These are phyloP conservation scores for Ectemnius lituratus DNA, from an alignment of 2,888 invertebrate genomes.

Conservation along the genomic window DNA sequence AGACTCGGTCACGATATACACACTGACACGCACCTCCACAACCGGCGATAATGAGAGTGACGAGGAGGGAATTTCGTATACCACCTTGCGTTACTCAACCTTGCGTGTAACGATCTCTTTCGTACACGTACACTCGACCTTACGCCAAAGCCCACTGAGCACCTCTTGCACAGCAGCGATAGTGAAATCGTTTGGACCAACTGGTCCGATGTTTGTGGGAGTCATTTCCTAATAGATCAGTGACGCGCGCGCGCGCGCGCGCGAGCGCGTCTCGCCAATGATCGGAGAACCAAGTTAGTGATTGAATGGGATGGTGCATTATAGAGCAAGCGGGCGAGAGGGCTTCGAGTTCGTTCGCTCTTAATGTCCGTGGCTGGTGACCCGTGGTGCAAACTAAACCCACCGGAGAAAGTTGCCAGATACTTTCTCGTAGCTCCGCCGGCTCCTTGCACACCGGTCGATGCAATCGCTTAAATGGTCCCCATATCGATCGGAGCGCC, in stretches of 20 bases:
- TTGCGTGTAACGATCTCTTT: conserved; percentile 42
- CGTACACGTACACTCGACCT: conserved; percentile 33
- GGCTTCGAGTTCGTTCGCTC: conserved; percentile 62
- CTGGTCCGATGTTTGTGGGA: no score
- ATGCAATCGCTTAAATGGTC: conserved; percentile 72
- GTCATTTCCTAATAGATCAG: neutral
- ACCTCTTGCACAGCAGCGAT: neutral
- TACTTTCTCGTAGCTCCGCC: conserved; percentile 71
- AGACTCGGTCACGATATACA: conserved; percentile 24
- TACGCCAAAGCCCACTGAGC: conserved; percentile 5
- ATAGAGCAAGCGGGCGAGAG: conserved; percentile 21
- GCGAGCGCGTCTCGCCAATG: neutral
- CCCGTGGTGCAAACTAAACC: conserved; percentile 75
- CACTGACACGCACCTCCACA: no score
- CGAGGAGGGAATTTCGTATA: conserved; percentile 43
- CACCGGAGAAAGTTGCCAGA: conserved; percentile 74
- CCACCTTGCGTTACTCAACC: conserved; percentile 44
- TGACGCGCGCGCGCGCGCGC: neutral
- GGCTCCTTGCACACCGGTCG: conserved; percentile 63
- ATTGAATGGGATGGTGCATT: no score
- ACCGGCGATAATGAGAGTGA: conserved; percentile 40
- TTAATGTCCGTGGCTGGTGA: conserved; percentile 75
- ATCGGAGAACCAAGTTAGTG: neutral
- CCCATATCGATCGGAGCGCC: conserved; percentile 50
- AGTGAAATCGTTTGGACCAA: neutral